Base-by-base conservation (phyloP, 2,113 vertebrate genomes). In the Sceloporus tristichus region DNA sequence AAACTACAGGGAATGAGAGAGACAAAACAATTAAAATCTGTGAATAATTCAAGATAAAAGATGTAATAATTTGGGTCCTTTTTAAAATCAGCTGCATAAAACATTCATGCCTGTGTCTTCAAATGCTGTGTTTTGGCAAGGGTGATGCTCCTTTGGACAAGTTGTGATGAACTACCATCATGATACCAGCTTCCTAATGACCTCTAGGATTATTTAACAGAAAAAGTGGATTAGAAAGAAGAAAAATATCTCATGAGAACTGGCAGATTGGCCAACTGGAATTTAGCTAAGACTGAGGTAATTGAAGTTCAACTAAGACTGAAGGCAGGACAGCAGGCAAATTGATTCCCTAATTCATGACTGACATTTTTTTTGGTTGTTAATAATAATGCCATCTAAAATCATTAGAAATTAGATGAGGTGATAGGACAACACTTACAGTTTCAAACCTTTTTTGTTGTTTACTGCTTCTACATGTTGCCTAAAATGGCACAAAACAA, bases 131-230 rank as follows among this genome's bases (percentile, higher is more conserved):
- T 81, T 91, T 91, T 91, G 86, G 85, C 83, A 89, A 87, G 85
- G 88, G 84, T 77, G 86, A 90, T 48, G 53, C 25, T 88, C 92
- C 88, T 90, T 65, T 94, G 92, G 89, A 84, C 89, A 91, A 9
- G 13, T 34, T 93, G 34, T 82, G 88, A 76, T 82, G 86, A 91
- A 87, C 79, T 90, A 82, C 21, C 83, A 80, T 78, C 93, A 74
- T 94, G 92, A 93, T 87, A 89, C 76, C 56, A 86, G 6, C 40
- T 88, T 82, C 40, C 53, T 18, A 53, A 34, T 87, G 73, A 34
- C 3, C 11, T 89, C 74, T 81, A 9, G 0, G 0, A 0, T 1
- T n/a, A 1, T 34, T 74, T 70, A 89, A 88, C 48, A 54, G 42
- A 88, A 92, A 76, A 9, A 6, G 34, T 59, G 34, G 29, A 5